Base-by-base conservation (phyloP, 2,113 vertebrate genomes). In the sheep (Ovis aries) region DNA sequence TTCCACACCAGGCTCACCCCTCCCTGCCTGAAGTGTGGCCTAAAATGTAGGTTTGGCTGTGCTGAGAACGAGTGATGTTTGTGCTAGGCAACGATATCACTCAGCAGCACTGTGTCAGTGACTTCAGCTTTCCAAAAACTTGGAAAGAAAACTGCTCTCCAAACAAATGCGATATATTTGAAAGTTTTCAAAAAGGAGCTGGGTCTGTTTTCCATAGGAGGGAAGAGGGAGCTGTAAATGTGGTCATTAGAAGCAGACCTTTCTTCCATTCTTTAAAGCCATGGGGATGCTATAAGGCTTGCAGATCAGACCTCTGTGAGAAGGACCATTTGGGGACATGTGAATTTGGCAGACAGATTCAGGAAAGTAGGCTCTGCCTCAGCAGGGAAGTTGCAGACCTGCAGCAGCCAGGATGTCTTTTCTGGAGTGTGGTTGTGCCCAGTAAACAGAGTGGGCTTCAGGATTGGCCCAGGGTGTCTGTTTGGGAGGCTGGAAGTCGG, bases 91-190 rank as follows among this genome's bases (percentile, higher is more conserved):
- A 25, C 21, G 52, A 4, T 77, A 50, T 94, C 82, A 78, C 94
- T 77, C 88, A 93, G 48, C 60, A 93, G 77, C 88, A 59, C 6
- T 57, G 81, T 86, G 81, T 92, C 55, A 15, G 77, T 45, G 80
- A 82, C 53, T 90, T 88, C 77, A 52, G 64, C 59, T 85, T 96
- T 77, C 94, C 83, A 91, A 80, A 88, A 94, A 82, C 80, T 60
- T 90, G 48, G 57, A n/a, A 77, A 88, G 97, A 98, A 97, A 92
- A 48, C 81, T 78, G 23, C 59, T 93, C 36, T 91, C 88, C 55
- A 96, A 89, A 94, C 64, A 97, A 92, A 95, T 48, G 36, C 14
- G 55, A 97, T 96, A 53, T 87, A 91, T 59, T 86, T 95, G 80
- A 77, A 90, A 23, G 21, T 96, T 91, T 94, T 97, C 80, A 57